Evolutionary conservation across 2,888 invertebrate species (phyloP).

Genomic region (Nasonia oneida): DNA sequence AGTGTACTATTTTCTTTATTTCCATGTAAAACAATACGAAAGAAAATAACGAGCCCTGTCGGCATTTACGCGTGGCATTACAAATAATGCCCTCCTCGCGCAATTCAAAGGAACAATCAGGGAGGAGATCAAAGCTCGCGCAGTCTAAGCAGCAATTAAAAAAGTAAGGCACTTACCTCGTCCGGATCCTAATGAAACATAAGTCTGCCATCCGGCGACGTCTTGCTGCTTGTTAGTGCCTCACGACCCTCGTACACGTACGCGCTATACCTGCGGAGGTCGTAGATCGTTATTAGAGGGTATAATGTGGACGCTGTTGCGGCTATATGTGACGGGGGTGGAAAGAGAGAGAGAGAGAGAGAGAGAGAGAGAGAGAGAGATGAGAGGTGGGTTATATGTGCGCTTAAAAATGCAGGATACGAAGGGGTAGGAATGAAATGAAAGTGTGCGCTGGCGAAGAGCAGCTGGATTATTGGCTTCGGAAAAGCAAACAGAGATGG

Average conservation of each 20-base stretch:
- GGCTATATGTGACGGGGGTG: not conserved
- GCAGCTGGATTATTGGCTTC: conserved; percentile 17
- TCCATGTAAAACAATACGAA: not conserved
- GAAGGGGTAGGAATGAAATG: not conserved
- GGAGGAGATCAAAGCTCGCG: conserved; percentile 29
- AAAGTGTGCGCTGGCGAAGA: not conserved
- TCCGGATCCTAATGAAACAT: conserved; percentile 40
- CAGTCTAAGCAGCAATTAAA: conserved; percentile 49
- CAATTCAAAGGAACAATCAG: conserved; percentile 47
- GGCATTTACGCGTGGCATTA: not conserved
- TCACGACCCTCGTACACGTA: not conserved
- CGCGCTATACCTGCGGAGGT: not conserved
- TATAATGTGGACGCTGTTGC: not conserved
- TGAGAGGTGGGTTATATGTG: not conserved
- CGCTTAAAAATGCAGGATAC: not conserved
- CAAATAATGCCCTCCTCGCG: not conserved
- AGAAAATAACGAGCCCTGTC: not conserved
- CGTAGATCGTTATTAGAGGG: conserved; percentile 43
- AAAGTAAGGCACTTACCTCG: conserved; percentile 5
- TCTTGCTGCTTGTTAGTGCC: conserved; percentile 40
- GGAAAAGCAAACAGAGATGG: not conserved
- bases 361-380: not conserved
- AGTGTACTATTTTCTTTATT: not conserved
- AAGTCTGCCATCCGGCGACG: not conserved
- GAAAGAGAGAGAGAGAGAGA: not conserved